phyloP scores from a whole-genome alignment of 2,797 vertebrate genomes.

The Denticeps clupeoides region DNA sequence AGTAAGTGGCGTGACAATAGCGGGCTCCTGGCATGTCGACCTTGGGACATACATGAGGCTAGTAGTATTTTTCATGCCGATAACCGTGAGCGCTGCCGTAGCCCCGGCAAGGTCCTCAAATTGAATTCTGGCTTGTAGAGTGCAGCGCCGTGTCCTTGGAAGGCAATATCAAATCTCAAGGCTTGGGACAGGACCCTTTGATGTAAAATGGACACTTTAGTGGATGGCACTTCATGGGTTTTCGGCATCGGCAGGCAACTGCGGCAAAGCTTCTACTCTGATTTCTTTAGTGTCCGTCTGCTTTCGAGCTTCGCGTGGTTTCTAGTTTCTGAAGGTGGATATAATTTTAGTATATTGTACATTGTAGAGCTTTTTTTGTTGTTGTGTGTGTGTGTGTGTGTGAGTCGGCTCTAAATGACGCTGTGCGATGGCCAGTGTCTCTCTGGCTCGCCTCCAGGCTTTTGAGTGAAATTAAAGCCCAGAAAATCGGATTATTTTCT shows the following conservation, averaged over 20 bases:
- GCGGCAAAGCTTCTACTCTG: constrained; percentile 37
- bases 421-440: constrained; percentile 41
- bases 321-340: constrained; percentile 8
- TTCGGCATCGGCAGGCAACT: constrained; percentile 61
- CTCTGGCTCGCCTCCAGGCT: constrained; percentile 57
- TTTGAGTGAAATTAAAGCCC: constrained; percentile 71
- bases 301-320: too few species aligned
- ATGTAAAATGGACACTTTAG: constrained; percentile 66
- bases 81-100: neutral
- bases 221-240: constrained; percentile 54
- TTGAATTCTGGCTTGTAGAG: constrained; percentile 17
- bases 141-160: constrained; percentile 39
- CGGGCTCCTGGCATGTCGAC: neutral
- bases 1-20: constrained; percentile 1
- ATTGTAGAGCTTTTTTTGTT: neutral
- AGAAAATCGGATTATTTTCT: constrained; percentile 76
- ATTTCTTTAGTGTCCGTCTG: too few species aligned
- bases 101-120: constrained; percentile 15
- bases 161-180: constrained; percentile 42
- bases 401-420: constrained; percentile 25
- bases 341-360: constrained; percentile 23
- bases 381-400: neutral
- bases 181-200: constrained; percentile 51
- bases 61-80: constrained; percentile 5
- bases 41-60: neutral